Percentiles rank a stretch among this genome's conserved stretches.
These are phyloP conservation scores for Myoxocephalus aenaeus DNA, from an alignment of 2,797 vertebrate genomes.

Conservation along the genomic window DNA sequence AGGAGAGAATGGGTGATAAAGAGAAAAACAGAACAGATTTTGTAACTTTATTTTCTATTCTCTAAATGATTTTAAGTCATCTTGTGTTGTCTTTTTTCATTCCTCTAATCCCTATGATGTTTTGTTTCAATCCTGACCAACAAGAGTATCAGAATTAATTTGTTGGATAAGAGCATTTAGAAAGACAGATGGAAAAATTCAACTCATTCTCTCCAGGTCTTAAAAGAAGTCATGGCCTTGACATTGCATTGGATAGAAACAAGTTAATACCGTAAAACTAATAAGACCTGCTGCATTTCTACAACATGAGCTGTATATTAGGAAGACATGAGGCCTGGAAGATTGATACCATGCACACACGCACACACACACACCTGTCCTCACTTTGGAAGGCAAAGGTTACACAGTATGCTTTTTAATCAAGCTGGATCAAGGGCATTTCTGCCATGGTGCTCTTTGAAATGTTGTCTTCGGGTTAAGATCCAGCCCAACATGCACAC, in stretches of 20 bases:
- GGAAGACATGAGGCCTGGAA: constrained; percentile 7
- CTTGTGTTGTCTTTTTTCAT: neutral
- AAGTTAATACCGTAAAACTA: constrained; percentile 13
- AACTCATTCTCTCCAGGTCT: neutral
- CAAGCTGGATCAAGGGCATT: constrained; percentile 35
- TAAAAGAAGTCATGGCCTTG: neutral
- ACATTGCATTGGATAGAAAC: constrained; percentile 17
- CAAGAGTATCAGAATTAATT: neutral
- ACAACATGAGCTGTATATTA: constrained; percentile 8
- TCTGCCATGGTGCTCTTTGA: neutral
- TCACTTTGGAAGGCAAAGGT: constrained; percentile 46
- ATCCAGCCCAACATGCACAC: neutral
- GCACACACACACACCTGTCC: constrained; percentile 10
- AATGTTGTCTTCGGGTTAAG: constrained; percentile 2
- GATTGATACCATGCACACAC: constrained; percentile 27
- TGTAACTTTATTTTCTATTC: neutral
- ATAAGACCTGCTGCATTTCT: constrained; percentile 11
- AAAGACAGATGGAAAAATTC: neutral
- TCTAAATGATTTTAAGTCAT: constrained; percentile 12
- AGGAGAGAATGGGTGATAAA: neutral
- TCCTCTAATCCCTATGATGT: constrained; percentile 2
- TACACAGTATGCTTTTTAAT: constrained; percentile 39
- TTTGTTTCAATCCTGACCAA: neutral
- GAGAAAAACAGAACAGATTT: constrained; percentile 1
- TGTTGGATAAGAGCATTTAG: neutral